phyloP scores from a whole-genome alignment of 2,797 vertebrate species.

The Aphelocoma californica region DNA sequence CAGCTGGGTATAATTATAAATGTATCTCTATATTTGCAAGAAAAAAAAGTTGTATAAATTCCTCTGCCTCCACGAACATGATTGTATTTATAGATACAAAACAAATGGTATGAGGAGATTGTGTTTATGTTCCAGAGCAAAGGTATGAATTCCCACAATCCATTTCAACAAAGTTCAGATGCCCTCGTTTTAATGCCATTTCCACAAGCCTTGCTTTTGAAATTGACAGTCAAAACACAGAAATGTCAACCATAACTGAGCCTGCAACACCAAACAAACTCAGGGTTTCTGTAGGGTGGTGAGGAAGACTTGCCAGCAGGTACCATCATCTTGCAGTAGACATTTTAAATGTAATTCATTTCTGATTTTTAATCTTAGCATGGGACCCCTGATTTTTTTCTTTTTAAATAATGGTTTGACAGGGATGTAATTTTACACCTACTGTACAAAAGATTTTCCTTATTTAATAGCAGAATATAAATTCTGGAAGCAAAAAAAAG shows the following conservation, averaged over 20 bases:
- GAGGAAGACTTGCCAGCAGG: neutral
- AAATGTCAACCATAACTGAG: neutral
- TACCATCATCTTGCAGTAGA: neutral
- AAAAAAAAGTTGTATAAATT: neutral
- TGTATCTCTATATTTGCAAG: rapidly evolving
- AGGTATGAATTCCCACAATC: neutral
- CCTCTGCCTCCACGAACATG: neutral
- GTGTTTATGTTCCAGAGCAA: neutral
- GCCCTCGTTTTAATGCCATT: neutral
- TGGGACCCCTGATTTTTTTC: neutral
- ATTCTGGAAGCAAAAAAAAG: slow-evolving; percentile 41
- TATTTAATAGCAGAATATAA: slow-evolving; percentile 63
- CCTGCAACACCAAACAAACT: neutral
- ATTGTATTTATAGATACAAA: neutral
- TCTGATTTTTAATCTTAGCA: slow-evolving; percentile 27
- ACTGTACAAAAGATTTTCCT: slow-evolving; percentile 47
- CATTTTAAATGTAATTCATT: neutral
- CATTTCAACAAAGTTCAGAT: neutral
- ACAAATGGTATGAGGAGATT: neutral
- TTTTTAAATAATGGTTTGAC: slow-evolving; percentile 34
- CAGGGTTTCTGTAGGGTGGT: neutral
- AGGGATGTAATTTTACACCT: slow-evolving; percentile 37
- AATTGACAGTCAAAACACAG: neutral
- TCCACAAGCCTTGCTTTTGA: neutral
- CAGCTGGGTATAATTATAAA: neutral